Conservation (phyloP, 2,797 vertebrate species). For the Tarsius wallacei region DNA sequence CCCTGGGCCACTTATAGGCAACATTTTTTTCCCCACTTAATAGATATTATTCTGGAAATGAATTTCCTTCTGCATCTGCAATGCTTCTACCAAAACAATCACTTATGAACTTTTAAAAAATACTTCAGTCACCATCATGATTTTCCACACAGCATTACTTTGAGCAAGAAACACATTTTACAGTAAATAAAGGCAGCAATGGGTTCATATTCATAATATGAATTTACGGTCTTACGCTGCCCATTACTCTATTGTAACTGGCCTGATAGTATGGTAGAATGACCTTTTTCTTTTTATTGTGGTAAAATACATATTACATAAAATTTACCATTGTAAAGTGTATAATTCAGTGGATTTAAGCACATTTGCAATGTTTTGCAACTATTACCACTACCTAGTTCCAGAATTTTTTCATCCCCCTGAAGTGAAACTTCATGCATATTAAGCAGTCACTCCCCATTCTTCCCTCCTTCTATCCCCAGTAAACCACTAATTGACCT, state of each 20-base stretch:
- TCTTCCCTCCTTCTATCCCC: not conserved
- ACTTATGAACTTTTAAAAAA: not conserved
- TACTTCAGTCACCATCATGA: constrained; percentile 1
- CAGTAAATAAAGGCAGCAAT: constrained; percentile 12
- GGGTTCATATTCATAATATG: not conserved
- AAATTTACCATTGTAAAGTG: constrained; percentile 7
- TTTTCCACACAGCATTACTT: not conserved
- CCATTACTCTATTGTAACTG: not conserved
- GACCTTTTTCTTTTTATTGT: not conserved
- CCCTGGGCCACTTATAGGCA: not conserved
- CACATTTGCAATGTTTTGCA: constrained; percentile 4
- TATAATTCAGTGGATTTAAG: not conserved
- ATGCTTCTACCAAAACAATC: not conserved
- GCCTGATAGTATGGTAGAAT: not conserved
- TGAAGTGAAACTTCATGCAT: not conserved
- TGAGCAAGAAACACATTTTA: constrained; percentile 13
- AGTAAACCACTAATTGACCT: not conserved
- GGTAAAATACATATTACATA: not conserved
- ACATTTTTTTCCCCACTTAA: not conserved
- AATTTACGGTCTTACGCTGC: constrained; percentile 11
- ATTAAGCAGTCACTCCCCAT: not conserved
- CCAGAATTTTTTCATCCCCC: not conserved
- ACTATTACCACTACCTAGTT: not conserved
- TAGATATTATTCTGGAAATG: constrained; percentile 21
- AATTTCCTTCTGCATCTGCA: constrained; percentile 5